A percentile compares a stretch with the other conserved stretches of the same genome.
Conservation (phyloP, 2,797 vertebrate species). For the Notolepis coatsorum region DNA sequence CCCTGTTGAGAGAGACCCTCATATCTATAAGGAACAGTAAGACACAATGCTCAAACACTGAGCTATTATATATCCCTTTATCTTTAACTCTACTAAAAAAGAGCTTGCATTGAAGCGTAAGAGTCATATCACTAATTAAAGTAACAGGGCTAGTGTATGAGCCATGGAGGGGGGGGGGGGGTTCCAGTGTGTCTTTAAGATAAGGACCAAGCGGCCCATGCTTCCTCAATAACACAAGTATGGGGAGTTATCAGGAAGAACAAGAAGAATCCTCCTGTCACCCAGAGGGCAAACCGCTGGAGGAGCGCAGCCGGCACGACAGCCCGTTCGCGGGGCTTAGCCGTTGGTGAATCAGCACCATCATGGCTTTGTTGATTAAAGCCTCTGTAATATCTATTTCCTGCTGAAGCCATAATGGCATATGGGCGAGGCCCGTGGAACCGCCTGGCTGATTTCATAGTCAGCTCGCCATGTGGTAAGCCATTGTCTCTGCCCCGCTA, state of each 20-base stretch:
- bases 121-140: conserved; percentile 26
- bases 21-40: conserved; percentile 62
- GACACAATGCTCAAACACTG: background rate
- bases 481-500: conserved; percentile 20
- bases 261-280: conserved; percentile 35
- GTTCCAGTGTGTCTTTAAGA: conserved; percentile 63
- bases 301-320: conserved; percentile 42
- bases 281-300: conserved; percentile 17
- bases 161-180: conserved; percentile 31
- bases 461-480: conserved; percentile 6
- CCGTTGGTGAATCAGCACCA: conserved; percentile 70
- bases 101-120: conserved; percentile 44
- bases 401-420: conserved; percentile 48
- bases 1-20: conserved; percentile 36
- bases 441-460: conserved; percentile 16
- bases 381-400: conserved; percentile 44
- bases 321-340: conserved; percentile 26
- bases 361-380: conserved; percentile 46
- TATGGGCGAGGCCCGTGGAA: conserved; percentile 49
- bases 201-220: conserved; percentile 60
- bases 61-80: conserved; percentile 29
- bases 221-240: conserved; percentile 71
- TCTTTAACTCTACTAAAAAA: conserved; percentile 55
- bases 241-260: conserved; percentile 53
- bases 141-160: conserved; percentile 32